phyloP scores from a whole-genome alignment of 2,888 invertebrate genomes.

The Mystacides longicornis region DNA sequence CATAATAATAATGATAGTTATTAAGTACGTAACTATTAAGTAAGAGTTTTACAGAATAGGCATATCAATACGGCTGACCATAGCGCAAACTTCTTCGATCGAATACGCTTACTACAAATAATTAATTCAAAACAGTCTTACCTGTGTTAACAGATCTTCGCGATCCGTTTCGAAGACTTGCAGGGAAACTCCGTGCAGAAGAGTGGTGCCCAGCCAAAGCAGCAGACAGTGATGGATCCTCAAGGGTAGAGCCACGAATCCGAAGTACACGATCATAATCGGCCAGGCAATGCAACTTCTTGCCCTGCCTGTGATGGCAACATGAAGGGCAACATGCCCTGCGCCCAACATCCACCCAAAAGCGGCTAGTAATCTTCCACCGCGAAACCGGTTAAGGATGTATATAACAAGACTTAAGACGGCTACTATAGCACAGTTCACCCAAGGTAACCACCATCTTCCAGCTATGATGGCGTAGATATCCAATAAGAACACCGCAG shows the following conservation, averaged over 20 bases:
- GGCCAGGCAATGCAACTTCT: slow-evolving; percentile 67
- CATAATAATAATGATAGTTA: too few species aligned
- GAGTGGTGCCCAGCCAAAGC: slow-evolving; percentile 53
- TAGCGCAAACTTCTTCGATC: too few species aligned
- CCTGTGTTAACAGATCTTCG: slow-evolving; percentile 24
- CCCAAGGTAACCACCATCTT: slow-evolving; percentile 37
- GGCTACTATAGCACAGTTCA: slow-evolving; percentile 16
- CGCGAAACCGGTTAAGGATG: slow-evolving; percentile 36
- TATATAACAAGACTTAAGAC: slow-evolving; percentile 35
- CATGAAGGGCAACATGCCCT: slow-evolving; percentile 35
- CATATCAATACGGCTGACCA: too few species aligned
- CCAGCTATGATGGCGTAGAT: slow-evolving; percentile 52
- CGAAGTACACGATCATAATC: slow-evolving; percentile 61
- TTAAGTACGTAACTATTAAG: too few species aligned
- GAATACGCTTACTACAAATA: too few species aligned
- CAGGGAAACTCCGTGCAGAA: slow-evolving; percentile 52
- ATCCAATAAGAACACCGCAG: slow-evolving; percentile 59
- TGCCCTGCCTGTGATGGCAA: slow-evolving; percentile 47
- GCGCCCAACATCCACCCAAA: slow-evolving; percentile 32
- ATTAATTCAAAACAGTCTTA: slow-evolving; percentile 10
- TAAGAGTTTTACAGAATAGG: too few species aligned
- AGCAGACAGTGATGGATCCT: slow-evolving; percentile 55
- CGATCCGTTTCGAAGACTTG: slow-evolving; percentile 15
- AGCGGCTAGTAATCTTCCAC: slow-evolving; percentile 33
- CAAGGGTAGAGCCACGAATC: slow-evolving; percentile 67